Evolutionary conservation across 2,797 vertebrate genomes (phyloP), one percentile per base, ranked within the genome.

Genomic region (Coccyzus lansbergi): DNA sequence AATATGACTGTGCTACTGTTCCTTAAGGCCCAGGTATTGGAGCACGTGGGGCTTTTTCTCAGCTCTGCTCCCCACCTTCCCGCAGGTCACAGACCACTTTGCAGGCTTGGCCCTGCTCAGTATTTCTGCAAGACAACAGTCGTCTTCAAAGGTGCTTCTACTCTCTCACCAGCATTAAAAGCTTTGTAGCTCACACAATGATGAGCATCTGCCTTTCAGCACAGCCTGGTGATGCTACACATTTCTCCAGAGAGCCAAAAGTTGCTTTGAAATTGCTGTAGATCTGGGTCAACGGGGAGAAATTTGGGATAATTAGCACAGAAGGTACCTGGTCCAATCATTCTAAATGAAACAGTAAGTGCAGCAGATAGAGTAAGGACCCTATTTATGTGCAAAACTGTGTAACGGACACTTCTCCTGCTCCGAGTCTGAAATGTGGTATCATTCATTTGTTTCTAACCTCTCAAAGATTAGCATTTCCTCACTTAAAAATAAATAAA

Each of bases 21-120:
- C 46, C 44, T 70, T 46, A 13, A 77, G 31, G 60, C 9, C 24
- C 8, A n/a, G 22, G 25, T n/a, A 64, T 25, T 9, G 46, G 22
- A 17, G 34, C 8, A 17, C 48, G 55, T 1, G 0, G 72, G 1
- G 1, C 28, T 40, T 51, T 48, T 53, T 15, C 59, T 38, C 63
- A 65, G 28, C 44, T 52, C 68, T 63, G 26, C 44, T 88, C 60
- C 33, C 31, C 71, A 42, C 11, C n/a, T 68, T 26, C 36, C 20
- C 12, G 20, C 25, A 44, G 14, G 5, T 25, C 40, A 63, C 59
- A 44, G 40, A 20, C 40, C 46, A 44, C 17, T 26, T 34, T 0
- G 16, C 10, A 77, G 79, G 36, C 20, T 18, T 8, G 14, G 14
- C 46, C 26, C 60, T 4, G 0, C 26, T 40, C 15, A 8, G 34